Evolutionary conservation across 2,888 invertebrate species (phyloP).

Genomic region (Chloromyia formosa): DNA sequence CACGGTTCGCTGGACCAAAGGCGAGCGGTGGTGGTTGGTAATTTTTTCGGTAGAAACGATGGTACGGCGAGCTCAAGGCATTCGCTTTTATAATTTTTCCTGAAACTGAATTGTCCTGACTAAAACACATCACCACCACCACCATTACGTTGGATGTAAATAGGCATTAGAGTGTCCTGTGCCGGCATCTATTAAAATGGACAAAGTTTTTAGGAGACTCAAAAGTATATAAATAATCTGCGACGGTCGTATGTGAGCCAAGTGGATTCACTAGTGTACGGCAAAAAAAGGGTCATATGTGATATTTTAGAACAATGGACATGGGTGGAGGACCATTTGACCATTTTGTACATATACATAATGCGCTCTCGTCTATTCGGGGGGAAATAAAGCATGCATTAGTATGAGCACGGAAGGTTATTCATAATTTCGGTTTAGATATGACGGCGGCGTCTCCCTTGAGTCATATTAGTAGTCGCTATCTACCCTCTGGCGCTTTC

Average conservation of each 20-base stretch:
- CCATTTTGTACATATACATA: conserved; percentile 14
- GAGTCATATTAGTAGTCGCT: conserved; percentile 12
- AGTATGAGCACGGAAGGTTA: conserved; percentile 15
- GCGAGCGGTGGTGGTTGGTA: conserved; percentile 29
- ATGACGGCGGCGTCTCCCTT: neutral
- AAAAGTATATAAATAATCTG: conserved; percentile 42
- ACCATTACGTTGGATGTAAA: conserved; percentile 26
- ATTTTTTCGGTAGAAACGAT: conserved; percentile 19
- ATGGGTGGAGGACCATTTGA: no score
- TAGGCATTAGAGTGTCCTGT: conserved; percentile 42
- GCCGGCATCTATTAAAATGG: conserved; percentile 34
- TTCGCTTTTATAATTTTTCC: conserved; percentile 37
- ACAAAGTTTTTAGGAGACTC: conserved; percentile 31
- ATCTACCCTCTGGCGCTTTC: neutral
- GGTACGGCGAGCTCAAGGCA: neutral
- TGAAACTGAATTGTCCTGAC: conserved; percentile 35
- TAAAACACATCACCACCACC: conserved; percentile 11
- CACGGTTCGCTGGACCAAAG: conserved; percentile 20
- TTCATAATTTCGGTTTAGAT: conserved; percentile 33
- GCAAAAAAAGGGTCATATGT: conserved; percentile 41
- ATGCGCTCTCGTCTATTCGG: neutral
- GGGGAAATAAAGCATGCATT: conserved; percentile 32
- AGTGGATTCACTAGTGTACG: conserved; percentile 10
- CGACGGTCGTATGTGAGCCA: neutral
- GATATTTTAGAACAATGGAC: conserved; percentile 40